These are phyloP conservation scores for Oncorhynchus nerka DNA, from an alignment of 2,113 vertebrate genomes.

Conservation along the genomic window DNA sequence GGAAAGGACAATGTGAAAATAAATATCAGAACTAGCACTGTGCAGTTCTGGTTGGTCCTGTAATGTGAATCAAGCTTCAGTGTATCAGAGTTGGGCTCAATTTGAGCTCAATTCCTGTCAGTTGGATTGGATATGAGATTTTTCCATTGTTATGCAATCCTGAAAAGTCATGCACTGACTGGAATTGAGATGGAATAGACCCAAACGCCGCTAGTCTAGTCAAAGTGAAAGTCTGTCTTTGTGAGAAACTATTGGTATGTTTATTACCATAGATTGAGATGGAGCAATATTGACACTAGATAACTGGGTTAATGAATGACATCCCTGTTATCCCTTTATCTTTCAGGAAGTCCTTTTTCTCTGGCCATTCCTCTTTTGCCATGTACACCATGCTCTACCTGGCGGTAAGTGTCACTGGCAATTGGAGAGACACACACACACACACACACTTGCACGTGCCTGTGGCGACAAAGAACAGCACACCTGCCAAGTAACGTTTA, in stretches of 20 bases:
- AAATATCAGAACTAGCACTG: too few species aligned
- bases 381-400: constrained; percentile 82
- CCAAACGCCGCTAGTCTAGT: too few species aligned
- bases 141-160: neutral
- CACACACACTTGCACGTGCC: neutral
- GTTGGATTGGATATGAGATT: neutral
- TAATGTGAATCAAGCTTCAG: neutral
- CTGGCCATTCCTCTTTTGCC: constrained; percentile 78
- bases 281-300: neutral
- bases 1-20: too few species aligned
- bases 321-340: constrained; percentile 25
- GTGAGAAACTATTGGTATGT: too few species aligned
- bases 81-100: neutral
- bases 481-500: constrained; percentile 30
- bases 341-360: constrained; percentile 82
- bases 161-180: too few species aligned
- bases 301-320: constrained; percentile 15
- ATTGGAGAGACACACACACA: too few species aligned
- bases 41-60: too few species aligned
- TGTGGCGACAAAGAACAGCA: neutral
- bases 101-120: neutral
- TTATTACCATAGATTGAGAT: too few species aligned
- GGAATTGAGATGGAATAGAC: too few species aligned
- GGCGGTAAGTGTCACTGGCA: constrained; percentile 68
- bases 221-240: too few species aligned